Evolutionary conservation across 1,140 invertebrate species (phyloP), one percentile per base, ranked within the genome.

Genomic region (Colletes gigas): DNA sequence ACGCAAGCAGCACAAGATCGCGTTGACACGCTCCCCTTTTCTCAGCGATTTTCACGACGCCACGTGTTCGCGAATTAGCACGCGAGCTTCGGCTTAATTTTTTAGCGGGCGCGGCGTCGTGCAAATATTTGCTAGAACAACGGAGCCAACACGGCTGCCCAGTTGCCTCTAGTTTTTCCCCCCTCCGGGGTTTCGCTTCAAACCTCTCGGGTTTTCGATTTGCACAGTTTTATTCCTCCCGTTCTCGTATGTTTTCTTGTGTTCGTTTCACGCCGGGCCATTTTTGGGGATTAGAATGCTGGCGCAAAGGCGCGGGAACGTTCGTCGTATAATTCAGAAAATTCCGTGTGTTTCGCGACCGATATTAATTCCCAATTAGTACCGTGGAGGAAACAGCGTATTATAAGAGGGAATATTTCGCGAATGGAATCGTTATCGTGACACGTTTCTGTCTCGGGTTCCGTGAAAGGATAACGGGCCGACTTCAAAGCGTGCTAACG

Each of bases 401-500:
- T 63, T 39, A 10, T 52, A 39, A n/a, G 9, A 15, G 7, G 12
- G 52, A 10, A 59, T 83, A 70, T 80, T 84, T 73, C 72, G 63
- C 62, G 67, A 30, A 44, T 63, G 41, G 78, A 70, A 72, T 87
- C 83, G 73, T 85, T 89, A 89, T 80, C 82, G 60, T 66, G 65
- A 83, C 66, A 80, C 80, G 85, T 84, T 84, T 87, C 72, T 83
- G 88, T 88, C 44, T 62, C 19, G 44, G 71, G 67, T 85, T 86
- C 75, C 84, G 84, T 59, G 83, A 85, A 85, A 75, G 81, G 83
- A 82, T 84, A 79, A 87, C 72, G 87, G 30, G 86, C 76, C 82
- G 79, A 75, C 81, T 88, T 84, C 86, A 87, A 89, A 86, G 73
- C 71, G 75, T 66, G 81, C 89, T 90, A 90, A 90, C 86, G 88